Evolutionary conservation across 2,888 invertebrate species (phyloP).

Genomic region (Dasysyrphus tricinctus): DNA sequence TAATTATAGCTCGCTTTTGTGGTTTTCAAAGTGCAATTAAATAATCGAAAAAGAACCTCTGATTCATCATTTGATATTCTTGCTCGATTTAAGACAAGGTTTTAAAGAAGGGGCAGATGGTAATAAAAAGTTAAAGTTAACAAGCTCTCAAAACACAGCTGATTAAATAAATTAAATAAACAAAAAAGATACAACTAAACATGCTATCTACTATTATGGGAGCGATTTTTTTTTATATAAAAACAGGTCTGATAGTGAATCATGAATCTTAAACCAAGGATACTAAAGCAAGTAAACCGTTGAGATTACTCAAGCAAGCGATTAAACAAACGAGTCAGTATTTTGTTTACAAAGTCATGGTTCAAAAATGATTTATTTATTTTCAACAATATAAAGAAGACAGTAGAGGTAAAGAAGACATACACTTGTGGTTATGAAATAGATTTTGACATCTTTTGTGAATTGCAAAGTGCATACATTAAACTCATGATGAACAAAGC

Average conservation of each 20-base stretch:
- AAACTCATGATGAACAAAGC: neutral
- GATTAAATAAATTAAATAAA: conserved; percentile 4
- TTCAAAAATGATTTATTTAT: conserved; percentile 5
- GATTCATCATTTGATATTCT: neutral
- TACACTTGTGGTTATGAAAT: neutral
- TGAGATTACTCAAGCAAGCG: conserved; percentile 12
- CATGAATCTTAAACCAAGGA: conserved; percentile 27
- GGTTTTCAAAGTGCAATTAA: neutral
- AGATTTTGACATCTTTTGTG: conserved; percentile 17
- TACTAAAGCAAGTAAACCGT: conserved; percentile 12
- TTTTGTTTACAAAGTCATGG: conserved; percentile 16
- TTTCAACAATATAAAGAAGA: neutral
- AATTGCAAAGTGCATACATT: neutral
- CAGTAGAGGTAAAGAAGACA: neutral
- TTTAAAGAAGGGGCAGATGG: neutral
- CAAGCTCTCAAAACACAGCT: conserved; percentile 17
- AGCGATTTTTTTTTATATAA: conserved; percentile 1
- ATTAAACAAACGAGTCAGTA: conserved; percentile 25
- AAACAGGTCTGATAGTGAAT: conserved; percentile 10
- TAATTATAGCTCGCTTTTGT: neutral
- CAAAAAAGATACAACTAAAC: neutral
- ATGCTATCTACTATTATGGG: neutral
- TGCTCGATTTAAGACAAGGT: neutral
- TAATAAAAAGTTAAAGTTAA: neutral
- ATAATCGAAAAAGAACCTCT: neutral